Evolutionary conservation across 2,113 vertebrate genomes (phyloP), one percentile per base, ranked within the genome.

Genomic region (Rostratula benghalensis): DNA sequence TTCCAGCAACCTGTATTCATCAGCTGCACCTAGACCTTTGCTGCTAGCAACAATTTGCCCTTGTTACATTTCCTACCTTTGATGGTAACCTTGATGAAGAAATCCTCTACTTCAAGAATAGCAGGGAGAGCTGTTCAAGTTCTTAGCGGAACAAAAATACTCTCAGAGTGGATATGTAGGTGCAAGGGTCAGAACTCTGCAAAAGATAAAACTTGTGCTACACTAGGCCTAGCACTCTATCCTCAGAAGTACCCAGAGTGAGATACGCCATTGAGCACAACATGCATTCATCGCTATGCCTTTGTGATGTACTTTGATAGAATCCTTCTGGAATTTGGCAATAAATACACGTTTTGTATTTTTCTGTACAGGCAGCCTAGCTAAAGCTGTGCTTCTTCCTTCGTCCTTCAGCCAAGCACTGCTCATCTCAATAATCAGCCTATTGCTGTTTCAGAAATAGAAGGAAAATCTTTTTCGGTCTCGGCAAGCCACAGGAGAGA

Each of bases 381-480:
- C 82, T 84, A 82, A 92, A 94, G 46, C 79, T 93, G 57, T 86
- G 86, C 82, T 90, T 31, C 48, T 77, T 89, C 35, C 74, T 59
- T 54, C 59, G 83, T 45, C 67, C 59, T 92, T 88, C 75, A 90
- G 82, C 43, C 23, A 85, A 87, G 75, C 41, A 46, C 82, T 48
- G 85, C 64, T 93, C 64, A 74, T 87, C 67, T 87, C 89, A 95
- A 71, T 82, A 94, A 91, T 88, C 78, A 90, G 92, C 63, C 90
- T 88, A 91, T 8, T 85, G 70, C 91, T 80, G 51, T 61, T 91
- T 76, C 73, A 89, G 54, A 86, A 93, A 86, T 30, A 25, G 71
- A 94, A 85, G 59, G 53, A 91, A 94, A 91, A 87, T 86, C 50
- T 67, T 84, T 94, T 83, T 80, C 64, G 27, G 24, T 11, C 64